These are phyloP conservation scores for Rostratula benghalensis DNA, from an alignment of 2,113 vertebrate species.

Conservation along the genomic window DNA sequence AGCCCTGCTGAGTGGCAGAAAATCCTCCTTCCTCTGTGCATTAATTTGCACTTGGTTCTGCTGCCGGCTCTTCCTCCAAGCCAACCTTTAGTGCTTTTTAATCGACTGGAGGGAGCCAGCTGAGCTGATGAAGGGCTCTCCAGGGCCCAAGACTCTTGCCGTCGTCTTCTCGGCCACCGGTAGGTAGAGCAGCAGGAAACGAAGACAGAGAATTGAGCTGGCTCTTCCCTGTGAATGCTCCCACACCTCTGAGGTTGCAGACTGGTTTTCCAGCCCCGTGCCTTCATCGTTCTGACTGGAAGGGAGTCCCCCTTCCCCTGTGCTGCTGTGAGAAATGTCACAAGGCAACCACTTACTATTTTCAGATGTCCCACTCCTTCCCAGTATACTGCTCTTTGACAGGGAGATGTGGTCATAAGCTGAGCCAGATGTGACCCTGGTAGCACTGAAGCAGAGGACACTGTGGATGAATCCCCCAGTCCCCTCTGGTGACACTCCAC, in stretches of 20 bases:
- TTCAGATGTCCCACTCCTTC: neutral
- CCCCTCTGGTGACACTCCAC: neutral
- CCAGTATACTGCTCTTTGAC: neutral
- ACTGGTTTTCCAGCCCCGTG: neutral
- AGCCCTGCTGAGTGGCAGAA: neutral
- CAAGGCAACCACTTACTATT: neutral
- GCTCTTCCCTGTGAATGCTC: neutral
- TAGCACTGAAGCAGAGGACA: neutral
- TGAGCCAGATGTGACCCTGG: neutral
- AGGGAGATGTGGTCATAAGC: neutral
- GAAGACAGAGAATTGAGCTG: neutral
- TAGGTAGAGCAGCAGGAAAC: neutral
- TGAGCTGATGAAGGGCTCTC: neutral
- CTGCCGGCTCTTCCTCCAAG: neutral
- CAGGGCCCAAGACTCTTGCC: neutral
- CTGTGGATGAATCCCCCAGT: neutral
- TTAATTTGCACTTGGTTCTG: neutral
- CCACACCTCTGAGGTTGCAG: neutral
- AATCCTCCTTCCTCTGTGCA: neutral
- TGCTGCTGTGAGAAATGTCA: neutral
- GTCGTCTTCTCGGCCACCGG: neutral
- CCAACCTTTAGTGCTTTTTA: conserved; percentile 16
- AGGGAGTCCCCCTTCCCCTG: neutral
- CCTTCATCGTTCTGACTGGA: neutral
- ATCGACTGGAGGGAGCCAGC: conserved; percentile 9